Percentiles rank a stretch among this genome's conserved stretches.
Evolutionary conservation across 2,797 vertebrate genomes (phyloP).

Genomic region (Pteropus rufus): DNA sequence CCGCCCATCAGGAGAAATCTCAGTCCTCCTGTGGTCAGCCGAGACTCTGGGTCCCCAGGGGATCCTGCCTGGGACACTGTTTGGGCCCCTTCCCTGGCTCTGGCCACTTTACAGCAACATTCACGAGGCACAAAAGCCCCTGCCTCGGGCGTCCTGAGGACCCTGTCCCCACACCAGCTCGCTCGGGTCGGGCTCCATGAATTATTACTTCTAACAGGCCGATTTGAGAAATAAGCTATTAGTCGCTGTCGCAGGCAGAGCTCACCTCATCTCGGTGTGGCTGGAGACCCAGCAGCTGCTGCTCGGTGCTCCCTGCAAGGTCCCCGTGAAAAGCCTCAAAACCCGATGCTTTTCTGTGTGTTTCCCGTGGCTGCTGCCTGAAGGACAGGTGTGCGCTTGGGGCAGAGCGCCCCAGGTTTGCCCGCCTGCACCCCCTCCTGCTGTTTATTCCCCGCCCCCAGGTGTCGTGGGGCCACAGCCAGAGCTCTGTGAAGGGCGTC

Average conservation of each 20-base stretch:
- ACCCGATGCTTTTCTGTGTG: rapidly evolving
- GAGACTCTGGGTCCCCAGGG: rapidly evolving
- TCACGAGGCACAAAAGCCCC: neutral
- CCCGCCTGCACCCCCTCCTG: rapidly evolving
- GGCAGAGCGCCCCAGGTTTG: rapidly evolving
- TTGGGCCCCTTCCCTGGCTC: rapidly evolving
- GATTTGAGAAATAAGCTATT: conserved; percentile 67
- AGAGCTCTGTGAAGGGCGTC: neutral
- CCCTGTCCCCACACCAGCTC: neutral
- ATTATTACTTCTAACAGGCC: conserved; percentile 68
- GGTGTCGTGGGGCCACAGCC: neutral
- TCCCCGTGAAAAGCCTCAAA: neutral
- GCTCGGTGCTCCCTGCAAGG: rapidly evolving
- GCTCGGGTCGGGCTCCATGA: neutral
- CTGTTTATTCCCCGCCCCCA: neutral
- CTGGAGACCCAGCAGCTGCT: conserved; percentile 24
- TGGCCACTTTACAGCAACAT: rapidly evolving
- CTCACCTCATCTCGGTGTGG: conserved; percentile 44
- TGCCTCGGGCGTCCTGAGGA: rapidly evolving
- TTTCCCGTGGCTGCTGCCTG: neutral
- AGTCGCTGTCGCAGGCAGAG: conserved; percentile 54
- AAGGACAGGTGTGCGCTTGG: rapidly evolving
- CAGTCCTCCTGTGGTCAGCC: rapidly evolving
- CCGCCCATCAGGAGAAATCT: neutral
- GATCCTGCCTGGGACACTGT: rapidly evolving